phyloP scores from a whole-genome alignment of 2,888 invertebrate species.

The Amphipoea lucens region DNA sequence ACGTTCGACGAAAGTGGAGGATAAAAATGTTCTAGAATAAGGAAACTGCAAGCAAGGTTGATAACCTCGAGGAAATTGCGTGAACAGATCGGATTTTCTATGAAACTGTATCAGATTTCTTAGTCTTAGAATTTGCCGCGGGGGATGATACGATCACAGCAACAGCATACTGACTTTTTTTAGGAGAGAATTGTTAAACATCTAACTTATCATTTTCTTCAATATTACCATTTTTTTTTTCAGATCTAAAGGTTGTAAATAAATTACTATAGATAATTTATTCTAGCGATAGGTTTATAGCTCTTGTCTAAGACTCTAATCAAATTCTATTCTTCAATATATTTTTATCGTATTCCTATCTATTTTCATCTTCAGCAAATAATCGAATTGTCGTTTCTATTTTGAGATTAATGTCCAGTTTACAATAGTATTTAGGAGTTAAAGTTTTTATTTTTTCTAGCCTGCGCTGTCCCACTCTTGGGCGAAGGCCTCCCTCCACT shows the following conservation, averaged over 20 bases:
- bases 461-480: too few species aligned
- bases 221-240: not conserved
- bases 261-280: not conserved
- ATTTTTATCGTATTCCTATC: not conserved
- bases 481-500: too few species aligned
- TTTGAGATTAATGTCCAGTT: not conserved
- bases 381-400: not conserved
- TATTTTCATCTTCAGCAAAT: not conserved
- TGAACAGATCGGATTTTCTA: not conserved
- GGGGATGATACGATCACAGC: not conserved
- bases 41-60: constrained; percentile 58
- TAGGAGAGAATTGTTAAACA: not conserved
- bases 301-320: not conserved
- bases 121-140: not conserved
- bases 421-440: not conserved
- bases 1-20: constrained; percentile 49
- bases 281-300: not conserved
- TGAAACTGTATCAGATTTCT: not conserved
- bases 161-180: not conserved
- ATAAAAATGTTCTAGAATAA: constrained; percentile 57
- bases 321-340: not conserved
- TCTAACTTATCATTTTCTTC: not conserved
- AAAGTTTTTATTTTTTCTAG: not conserved
- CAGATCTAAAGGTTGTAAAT: not conserved
- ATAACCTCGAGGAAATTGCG: constrained; percentile 30